Evolutionary conservation across 2,888 invertebrate species (phyloP).

Genomic region (Catocala fraxini): DNA sequence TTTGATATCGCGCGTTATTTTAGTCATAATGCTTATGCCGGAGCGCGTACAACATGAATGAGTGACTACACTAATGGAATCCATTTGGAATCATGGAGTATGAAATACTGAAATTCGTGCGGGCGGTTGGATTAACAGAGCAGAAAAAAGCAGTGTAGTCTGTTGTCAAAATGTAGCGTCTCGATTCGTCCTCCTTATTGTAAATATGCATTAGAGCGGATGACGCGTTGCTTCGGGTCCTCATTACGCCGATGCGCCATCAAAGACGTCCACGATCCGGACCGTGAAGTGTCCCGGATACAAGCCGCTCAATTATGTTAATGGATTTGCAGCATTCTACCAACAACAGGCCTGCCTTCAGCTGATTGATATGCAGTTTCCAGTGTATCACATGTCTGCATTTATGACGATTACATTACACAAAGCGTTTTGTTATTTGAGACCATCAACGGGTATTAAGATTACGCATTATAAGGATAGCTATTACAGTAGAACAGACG

Average conservation of each 20-base stretch:
- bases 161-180: slow-evolving; percentile 59
- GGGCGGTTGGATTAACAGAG: slow-evolving; percentile 62
- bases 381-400: slow-evolving; percentile 51
- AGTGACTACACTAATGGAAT: slow-evolving; percentile 40
- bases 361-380: slow-evolving; percentile 71
- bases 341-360: slow-evolving; percentile 68
- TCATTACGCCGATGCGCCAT: slow-evolving; percentile 79
- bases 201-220: slow-evolving; percentile 80
- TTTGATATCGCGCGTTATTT: slow-evolving; percentile 17
- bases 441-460: slow-evolving; percentile 24
- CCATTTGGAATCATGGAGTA: slow-evolving; percentile 58
- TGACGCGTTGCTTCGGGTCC: slow-evolving; percentile 67
- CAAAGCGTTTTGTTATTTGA: slow-evolving; percentile 44
- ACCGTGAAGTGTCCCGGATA: slow-evolving; percentile 78
- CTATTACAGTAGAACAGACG: slow-evolving; percentile 26
- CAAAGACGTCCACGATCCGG: slow-evolving; percentile 78
- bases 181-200: slow-evolving; percentile 65
- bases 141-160: slow-evolving; percentile 61
- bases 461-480: slow-evolving; percentile 17
- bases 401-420: slow-evolving; percentile 57
- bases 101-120: slow-evolving; percentile 60
- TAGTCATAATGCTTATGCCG: slow-evolving; percentile 19
- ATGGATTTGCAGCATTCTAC: slow-evolving; percentile 76
- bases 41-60: slow-evolving; percentile 19
- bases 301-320: slow-evolving; percentile 84